Evolutionary conservation across 2,113 vertebrate species (phyloP).

Genomic region (Microcebus murinus): DNA sequence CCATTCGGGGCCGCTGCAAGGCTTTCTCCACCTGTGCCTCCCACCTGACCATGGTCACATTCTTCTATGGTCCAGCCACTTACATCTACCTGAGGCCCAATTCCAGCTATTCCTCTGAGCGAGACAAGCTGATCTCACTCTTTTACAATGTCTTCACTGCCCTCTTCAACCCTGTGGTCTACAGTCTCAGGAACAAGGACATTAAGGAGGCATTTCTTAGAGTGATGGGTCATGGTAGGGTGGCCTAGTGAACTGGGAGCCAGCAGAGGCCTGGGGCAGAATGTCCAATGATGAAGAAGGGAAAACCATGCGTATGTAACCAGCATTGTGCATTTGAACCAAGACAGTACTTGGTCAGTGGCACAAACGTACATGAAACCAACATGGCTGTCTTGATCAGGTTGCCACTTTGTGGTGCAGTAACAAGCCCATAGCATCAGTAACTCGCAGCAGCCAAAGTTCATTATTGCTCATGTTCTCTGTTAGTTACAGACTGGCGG

Average conservation of each 20-base stretch:
- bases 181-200: slow-evolving; percentile 70
- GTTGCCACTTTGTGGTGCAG: not conserved
- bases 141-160: slow-evolving; percentile 63
- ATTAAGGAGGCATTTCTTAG: slow-evolving; percentile 59
- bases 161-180: slow-evolving; percentile 66
- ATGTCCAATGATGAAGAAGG: not conserved
- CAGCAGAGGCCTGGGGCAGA: too few species aligned
- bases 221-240: not conserved
- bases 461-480: not conserved
- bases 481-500: not conserved
- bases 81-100: slow-evolving; percentile 67
- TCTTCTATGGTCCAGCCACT: slow-evolving; percentile 55
- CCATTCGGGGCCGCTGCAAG: not conserved
- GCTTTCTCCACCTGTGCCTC: slow-evolving; percentile 66
- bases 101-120: slow-evolving; percentile 46
- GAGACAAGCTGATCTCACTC: slow-evolving; percentile 59
- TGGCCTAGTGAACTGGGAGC: not conserved
- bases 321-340: not conserved
- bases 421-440: not conserved
- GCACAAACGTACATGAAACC: not conserved
- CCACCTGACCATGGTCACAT: slow-evolving; percentile 59
- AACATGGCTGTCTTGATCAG: not conserved
- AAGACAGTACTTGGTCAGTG: too few species aligned
- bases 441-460: not conserved
- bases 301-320: not conserved